Evolutionary conservation across 2,888 invertebrate genomes (phyloP), one percentile per base, ranked within the genome.

Genomic region (Carabus problematicus): DNA sequence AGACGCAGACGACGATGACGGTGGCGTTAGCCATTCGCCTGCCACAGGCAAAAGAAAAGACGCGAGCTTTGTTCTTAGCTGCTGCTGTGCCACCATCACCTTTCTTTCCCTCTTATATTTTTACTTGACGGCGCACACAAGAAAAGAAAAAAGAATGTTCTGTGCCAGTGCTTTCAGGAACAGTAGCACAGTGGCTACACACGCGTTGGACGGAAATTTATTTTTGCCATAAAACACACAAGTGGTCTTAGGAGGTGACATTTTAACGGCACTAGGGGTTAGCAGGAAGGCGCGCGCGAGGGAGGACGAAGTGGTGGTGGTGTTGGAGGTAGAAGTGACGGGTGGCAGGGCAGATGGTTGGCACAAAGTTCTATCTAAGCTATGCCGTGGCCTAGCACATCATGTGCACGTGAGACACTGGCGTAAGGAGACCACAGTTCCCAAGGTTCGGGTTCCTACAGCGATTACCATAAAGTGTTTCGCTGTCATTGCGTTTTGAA

Each of bases 161-260:
- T 47, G 62, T 56, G 41, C 43, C 45, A 59, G 55, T 62, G 69
- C 69, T 69, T 69, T 69, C 69, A 69, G 56, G 18, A 56, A 56
- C 56, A 56, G 62, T 54, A 39, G 52, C 71, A 63, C 72, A 45
- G 72, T 72, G 72, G 72, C 71, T 73, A 71, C 72, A 70, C 72
- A 74, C 74, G 72, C 74, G 75, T 75, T 73, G 71, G 71, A 68
- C 59, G 72, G 72, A 75, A 77, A 76, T 77, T 77, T 76, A 76
- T 77, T 76, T 77, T 76, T 75, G 76, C 73, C 75, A 77, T 76
- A 77, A 77, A 77, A 76, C 75, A 77, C 75, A 73, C 73, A 69
- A 75, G 72, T 74, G 75, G 75, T 75, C 76, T 75, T 75, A 75
- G 75, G 70, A 72, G 75, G 75, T 76, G 77, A 76, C 77, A 75